These are phyloP conservation scores for Apotomis turbidana DNA, from an alignment of 2,888 invertebrate species.

Conservation along the genomic window DNA sequence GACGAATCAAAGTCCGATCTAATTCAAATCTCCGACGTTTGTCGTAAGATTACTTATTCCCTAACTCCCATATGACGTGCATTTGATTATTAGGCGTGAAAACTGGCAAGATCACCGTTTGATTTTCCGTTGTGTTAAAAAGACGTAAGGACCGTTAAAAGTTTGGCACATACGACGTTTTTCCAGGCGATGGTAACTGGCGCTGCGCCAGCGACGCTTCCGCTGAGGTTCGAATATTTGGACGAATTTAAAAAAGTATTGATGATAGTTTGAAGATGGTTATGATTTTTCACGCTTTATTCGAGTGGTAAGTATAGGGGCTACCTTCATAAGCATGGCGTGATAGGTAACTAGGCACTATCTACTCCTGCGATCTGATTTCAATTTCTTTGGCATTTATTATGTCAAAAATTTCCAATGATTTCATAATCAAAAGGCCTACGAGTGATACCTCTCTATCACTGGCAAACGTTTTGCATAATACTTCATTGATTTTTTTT, in stretches of 20 bases:
- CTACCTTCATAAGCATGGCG: too few relatives aligned
- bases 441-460: too few relatives aligned
- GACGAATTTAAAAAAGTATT: slow-evolving; percentile 45
- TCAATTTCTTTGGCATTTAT: too few relatives aligned
- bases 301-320: background rate
- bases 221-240: slow-evolving; percentile 47
- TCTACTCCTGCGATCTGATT: too few relatives aligned
- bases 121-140: background rate
- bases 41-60: slow-evolving; percentile 13
- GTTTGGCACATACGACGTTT: background rate
- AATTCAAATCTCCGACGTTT: background rate
- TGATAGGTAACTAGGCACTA: too few relatives aligned
- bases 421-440: too few relatives aligned
- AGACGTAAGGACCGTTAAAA: slow-evolving; percentile 4
- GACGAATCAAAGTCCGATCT: slow-evolving; percentile 2
- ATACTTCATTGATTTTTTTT: too few relatives aligned
- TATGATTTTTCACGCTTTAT: background rate
- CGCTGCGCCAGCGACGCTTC: slow-evolving; percentile 52
- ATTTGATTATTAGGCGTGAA: slow-evolving; percentile 48
- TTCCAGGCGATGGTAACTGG: slow-evolving; percentile 45
- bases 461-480: too few relatives aligned
- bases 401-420: too few relatives aligned
- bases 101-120: slow-evolving; percentile 47
- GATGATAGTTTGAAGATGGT: slow-evolving; percentile 25
- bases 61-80: slow-evolving; percentile 22